A percentile compares a stretch with the other conserved stretches of the same genome.
phyloP scores from a whole-genome alignment of 92 coral and sea anemone species.

The Zoanthus sociatus region DNA sequence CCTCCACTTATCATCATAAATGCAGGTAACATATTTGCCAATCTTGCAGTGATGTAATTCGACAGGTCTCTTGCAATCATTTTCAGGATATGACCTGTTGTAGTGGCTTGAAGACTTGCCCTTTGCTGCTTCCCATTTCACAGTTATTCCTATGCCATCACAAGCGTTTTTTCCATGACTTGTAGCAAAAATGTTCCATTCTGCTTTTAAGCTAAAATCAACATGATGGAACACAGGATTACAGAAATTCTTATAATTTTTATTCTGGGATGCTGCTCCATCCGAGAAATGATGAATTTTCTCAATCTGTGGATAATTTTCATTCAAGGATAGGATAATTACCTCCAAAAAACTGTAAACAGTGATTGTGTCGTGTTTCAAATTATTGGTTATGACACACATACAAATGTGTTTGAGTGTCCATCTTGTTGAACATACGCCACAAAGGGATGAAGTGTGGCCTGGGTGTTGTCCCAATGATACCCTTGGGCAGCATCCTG shows the following conservation, averaged over 20 bases:
- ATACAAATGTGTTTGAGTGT: constrained; percentile 17
- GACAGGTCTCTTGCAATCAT: not conserved
- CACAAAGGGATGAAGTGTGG: constrained; percentile 44
- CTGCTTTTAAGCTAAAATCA: constrained; percentile 2
- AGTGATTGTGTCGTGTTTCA: constrained; percentile 34
- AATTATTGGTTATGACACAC: constrained; percentile 34
- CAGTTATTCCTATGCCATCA: no score
- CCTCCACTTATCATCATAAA: no score
- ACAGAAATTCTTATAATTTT: constrained; percentile 46
- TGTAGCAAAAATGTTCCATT: not conserved
- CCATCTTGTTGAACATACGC: constrained; percentile 36
- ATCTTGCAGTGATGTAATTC: not conserved
- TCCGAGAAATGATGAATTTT: constrained; percentile 48
- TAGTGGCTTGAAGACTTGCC: no score
- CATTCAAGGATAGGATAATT: constrained; percentile 8
- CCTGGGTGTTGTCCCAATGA: constrained; percentile 9
- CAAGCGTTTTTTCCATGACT: no score
- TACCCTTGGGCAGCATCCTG: no score
- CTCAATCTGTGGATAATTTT: constrained; percentile 10
- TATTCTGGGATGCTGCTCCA: constrained; percentile 3
- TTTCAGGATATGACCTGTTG: not conserved
- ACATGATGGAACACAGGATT: constrained; percentile 7
- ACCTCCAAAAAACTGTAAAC: not conserved
- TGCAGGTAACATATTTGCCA: no score
- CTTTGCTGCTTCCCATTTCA: no score